Percentiles rank a stretch among this genome's conserved stretches.
These are phyloP conservation scores for Drosophila teissieri DNA, from an alignment of 1,140 invertebrate species.

Conservation along the genomic window DNA sequence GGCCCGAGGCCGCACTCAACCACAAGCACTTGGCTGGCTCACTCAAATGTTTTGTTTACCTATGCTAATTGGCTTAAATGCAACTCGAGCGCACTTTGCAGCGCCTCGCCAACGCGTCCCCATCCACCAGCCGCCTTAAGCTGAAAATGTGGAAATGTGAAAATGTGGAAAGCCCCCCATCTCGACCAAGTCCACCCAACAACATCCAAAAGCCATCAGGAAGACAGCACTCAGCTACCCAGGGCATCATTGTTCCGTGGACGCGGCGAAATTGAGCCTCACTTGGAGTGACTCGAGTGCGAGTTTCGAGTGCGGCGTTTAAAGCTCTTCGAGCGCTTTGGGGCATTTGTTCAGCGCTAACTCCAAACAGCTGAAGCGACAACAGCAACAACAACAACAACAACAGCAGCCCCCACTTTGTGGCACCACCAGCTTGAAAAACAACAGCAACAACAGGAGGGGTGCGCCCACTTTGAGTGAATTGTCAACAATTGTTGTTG, in stretches of 20 bases:
- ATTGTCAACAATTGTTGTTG: constrained; percentile 81
- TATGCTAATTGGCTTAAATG: constrained; percentile 83
- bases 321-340: constrained; percentile 80
- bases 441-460: constrained; percentile 24
- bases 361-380: constrained; percentile 48
- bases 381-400: constrained; percentile 16
- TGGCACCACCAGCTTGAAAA: not conserved
- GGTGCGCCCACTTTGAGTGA: constrained; percentile 68
- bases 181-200: not conserved
- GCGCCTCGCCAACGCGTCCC: constrained; percentile 59
- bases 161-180: not conserved
- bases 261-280: constrained; percentile 72
- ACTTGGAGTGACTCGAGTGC: constrained; percentile 59
- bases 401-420: not conserved
- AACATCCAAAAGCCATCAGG: not conserved
- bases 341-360: constrained; percentile 77
- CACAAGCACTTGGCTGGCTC: constrained; percentile 76
- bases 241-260: constrained; percentile 65
- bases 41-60: constrained; percentile 83
- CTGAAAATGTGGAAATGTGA: constrained; percentile 29
- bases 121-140: constrained; percentile 57
- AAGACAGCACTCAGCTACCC: constrained; percentile 12
- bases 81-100: constrained; percentile 79
- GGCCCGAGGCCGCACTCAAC: constrained; percentile 62
- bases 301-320: constrained; percentile 62